Conservation (phyloP, 2,113 vertebrate genomes). For the Thinocorus orbignyianus region DNA sequence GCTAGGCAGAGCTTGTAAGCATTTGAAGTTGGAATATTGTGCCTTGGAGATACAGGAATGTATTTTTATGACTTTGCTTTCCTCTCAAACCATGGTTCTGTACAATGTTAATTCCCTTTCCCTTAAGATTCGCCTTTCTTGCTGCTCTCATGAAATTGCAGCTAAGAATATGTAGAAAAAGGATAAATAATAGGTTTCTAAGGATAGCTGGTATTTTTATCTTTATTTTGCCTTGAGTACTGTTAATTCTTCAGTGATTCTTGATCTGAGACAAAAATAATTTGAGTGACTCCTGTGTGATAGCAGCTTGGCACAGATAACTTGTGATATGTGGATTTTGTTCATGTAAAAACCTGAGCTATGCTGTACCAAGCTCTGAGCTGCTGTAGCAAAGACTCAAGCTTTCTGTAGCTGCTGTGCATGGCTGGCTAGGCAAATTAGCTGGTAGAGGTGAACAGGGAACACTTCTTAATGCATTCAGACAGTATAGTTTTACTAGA, state of each 20-base stretch:
- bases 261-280: background rate
- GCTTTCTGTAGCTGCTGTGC: background rate
- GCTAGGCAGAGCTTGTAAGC: background rate
- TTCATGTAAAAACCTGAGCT: background rate
- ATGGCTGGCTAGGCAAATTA: background rate
- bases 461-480: background rate
- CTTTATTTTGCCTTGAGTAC: background rate
- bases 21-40: background rate
- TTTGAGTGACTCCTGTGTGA: background rate
- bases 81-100: background rate
- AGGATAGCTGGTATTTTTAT: background rate
- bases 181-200: background rate
- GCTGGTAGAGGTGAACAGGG: background rate
- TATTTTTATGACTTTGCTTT: background rate
- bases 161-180: background rate
- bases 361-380: background rate
- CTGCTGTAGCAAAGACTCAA: background rate
- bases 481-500: background rate
- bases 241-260: background rate
- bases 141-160: background rate
- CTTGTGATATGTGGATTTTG: background rate
- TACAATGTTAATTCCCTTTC: background rate
- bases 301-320: background rate
- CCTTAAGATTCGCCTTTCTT: background rate
- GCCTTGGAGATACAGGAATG: background rate